Evolutionary conservation across 2,113 vertebrate genomes (phyloP).

Genomic region (Ranitomeya imitator): DNA sequence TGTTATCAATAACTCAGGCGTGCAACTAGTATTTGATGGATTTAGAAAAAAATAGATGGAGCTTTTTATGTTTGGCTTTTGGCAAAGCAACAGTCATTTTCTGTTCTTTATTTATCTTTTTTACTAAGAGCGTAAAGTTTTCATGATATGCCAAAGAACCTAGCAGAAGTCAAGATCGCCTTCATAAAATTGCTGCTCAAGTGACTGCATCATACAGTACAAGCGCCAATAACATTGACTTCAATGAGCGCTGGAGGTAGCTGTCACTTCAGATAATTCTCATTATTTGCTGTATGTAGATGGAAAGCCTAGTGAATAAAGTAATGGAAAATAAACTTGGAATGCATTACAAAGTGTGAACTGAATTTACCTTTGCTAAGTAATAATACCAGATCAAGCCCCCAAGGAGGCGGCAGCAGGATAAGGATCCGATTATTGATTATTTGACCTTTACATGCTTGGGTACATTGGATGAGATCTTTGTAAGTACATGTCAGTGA

Average conservation of each 20-base stretch:
- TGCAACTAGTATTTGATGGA: slow-evolving; percentile 48
- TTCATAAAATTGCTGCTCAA: slow-evolving; percentile 32
- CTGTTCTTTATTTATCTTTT: slow-evolving; percentile 43
- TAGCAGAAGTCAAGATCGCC: slow-evolving; percentile 29
- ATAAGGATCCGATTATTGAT: no score
- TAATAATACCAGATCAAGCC: neutral
- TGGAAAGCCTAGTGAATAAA: neutral
- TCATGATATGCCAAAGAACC: slow-evolving; percentile 35
- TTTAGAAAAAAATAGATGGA: slow-evolving; percentile 12
- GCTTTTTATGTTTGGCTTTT: slow-evolving; percentile 30
- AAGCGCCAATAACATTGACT: slow-evolving; percentile 2
- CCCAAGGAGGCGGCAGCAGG: no score
- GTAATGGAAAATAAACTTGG: neutral
- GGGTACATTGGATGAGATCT: no score
- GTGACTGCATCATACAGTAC: slow-evolving; percentile 17
- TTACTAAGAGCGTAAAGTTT: slow-evolving; percentile 45
- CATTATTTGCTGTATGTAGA: neutral
- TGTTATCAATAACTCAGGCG: slow-evolving; percentile 54
- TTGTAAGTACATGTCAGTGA: no score
- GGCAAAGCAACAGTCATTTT: slow-evolving; percentile 45
- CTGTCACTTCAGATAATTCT: neutral
- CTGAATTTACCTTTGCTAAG: neutral
- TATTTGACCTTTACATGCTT: no score
- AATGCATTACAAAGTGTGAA: neutral
- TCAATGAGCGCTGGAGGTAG: neutral